Evolutionary conservation across 2,888 invertebrate species (phyloP).

Genomic region (Drosophila paramelanica): DNA sequence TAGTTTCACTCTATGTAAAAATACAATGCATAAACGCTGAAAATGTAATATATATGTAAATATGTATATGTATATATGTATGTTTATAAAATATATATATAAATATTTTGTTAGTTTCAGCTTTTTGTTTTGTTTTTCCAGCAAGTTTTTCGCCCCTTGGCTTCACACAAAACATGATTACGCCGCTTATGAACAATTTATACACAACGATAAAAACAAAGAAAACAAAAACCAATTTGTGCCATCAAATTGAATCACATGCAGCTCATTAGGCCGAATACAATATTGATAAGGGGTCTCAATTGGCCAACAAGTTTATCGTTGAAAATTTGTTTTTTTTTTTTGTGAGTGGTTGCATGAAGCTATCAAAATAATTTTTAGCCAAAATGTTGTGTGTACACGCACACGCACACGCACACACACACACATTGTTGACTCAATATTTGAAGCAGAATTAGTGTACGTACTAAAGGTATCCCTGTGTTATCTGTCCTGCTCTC

Average conservation of each 20-base stretch:
- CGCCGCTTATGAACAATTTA: not conserved
- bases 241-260: constrained; percentile 46
- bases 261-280: constrained; percentile 43
- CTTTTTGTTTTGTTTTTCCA: not conserved
- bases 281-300: constrained; percentile 35
- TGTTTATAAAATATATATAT: no score
- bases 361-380: constrained; percentile 12
- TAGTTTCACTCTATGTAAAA: no score
- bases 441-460: constrained; percentile 17
- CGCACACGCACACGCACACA: no score
- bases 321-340: constrained; percentile 1
- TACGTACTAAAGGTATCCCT: not conserved
- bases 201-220: constrained; percentile 9
- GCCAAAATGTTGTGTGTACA: constrained; percentile 5
- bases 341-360: not conserved
- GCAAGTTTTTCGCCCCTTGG: not conserved
- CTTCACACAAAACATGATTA: not conserved
- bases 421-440: not conserved
- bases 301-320: constrained; percentile 37
- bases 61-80: no score
- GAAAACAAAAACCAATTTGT: constrained; percentile 24
- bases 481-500: not conserved
- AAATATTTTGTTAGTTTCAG: no score
- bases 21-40: no score
- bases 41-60: no score